These are phyloP conservation scores for Meloidogyne hapla DNA, from an alignment of 1,140 invertebrate genomes.

Conservation along the genomic window DNA sequence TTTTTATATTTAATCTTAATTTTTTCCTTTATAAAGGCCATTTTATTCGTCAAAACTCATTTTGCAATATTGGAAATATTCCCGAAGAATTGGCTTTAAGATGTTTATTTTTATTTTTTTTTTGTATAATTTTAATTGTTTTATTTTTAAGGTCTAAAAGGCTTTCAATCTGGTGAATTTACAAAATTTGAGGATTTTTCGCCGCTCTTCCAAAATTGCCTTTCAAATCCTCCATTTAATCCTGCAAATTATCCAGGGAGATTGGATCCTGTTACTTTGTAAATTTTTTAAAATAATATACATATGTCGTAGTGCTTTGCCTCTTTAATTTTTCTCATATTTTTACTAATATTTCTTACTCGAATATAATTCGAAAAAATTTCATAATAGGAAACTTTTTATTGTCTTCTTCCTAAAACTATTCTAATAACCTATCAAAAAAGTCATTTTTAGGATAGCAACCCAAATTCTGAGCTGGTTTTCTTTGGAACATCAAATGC, in stretches of 20 bases:
- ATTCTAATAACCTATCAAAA: neutral
- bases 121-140: neutral
- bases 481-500: conserved; percentile 27
- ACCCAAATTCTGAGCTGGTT: conserved; percentile 29
- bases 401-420: too few species aligned
- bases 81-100: conserved; percentile 24
- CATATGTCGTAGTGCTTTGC: too few species aligned
- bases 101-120: conserved; percentile 24
- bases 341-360: neutral
- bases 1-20: neutral
- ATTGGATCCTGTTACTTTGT: conserved; percentile 30
- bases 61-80: conserved; percentile 15
- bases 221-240: conserved; percentile 22
- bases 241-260: conserved; percentile 8
- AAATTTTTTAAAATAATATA: conserved; percentile 16
- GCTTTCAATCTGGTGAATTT: conserved; percentile 31
- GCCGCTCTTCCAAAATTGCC: conserved; percentile 16
- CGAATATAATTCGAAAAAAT: too few species aligned
- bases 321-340: neutral
- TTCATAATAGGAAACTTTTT: too few species aligned
- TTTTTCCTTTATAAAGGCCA: neutral
- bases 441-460: conserved; percentile 23
- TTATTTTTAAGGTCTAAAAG: conserved; percentile 9
- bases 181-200: conserved; percentile 26
- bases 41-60: conserved; percentile 18